Base-by-base conservation (phyloP, 2,797 vertebrate genomes). In the Hippoglossus hippoglossus region DNA sequence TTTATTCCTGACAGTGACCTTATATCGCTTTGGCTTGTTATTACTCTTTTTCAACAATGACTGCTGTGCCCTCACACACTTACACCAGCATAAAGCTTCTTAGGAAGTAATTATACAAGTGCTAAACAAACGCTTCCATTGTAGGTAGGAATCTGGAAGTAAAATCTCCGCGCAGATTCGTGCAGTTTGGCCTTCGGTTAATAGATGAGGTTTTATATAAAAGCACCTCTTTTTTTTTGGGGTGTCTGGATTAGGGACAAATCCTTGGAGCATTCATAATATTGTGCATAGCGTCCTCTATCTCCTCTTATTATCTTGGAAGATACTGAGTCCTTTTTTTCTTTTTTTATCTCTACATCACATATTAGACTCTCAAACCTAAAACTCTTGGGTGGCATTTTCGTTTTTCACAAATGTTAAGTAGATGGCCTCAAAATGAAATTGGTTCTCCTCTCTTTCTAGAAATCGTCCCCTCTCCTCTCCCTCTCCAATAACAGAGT, bases 221-320 rank as follows among this genome's bases (percentile, higher is more conserved):
- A 67, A 22, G 31, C 34, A 52, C 12, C 18, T 67, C 9, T 75
- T 25, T n/a, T 55, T 84, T 54, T 31, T 59, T 67, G 24, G 26
- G 63, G 21, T 53, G 44, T 31, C 1, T 31, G 69, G 74, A 71
- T 77, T 21, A 58, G 39, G 71, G 66, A 67, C 28, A 73, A 63
- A 77, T 74, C 24, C 79, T 76, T 12, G 44, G 60, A 64, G 49
- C 31, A 34, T 51, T 81, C 21, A 57, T 57, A 60, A 56, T 56
- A 72, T 74, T 53, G 56, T 63, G 52, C 50, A 63, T 44, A 54
- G 36, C 24, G 70, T 47, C 31, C 16, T 57, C 58, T 41, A 49
- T 73, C 12, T 39, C 36, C 41, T 77, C 24, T 1, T 34, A 60
- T 71, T 76, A 78, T 46, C 46, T 68, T 71, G 52, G 44, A 59